These are phyloP conservation scores for Lepidurus packardi DNA, from an alignment of 1,140 invertebrate genomes.

Conservation along the genomic window DNA sequence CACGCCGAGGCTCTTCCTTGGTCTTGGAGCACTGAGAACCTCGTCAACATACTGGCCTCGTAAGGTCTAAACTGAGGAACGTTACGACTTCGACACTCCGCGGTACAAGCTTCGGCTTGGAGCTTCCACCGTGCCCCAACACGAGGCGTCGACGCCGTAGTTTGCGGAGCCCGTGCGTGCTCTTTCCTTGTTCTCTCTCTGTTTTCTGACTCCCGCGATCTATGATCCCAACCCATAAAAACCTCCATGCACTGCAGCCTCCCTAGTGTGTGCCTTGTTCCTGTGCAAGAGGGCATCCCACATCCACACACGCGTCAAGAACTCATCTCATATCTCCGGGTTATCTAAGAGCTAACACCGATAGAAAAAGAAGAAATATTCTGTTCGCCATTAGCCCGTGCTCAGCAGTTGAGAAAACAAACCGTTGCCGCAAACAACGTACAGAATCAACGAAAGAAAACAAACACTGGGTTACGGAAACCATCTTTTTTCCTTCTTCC, in stretches of 20 bases:
- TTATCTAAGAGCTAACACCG: not conserved
- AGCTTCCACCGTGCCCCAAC: not conserved
- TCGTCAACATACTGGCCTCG: not conserved
- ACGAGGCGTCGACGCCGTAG: slow-evolving; percentile 7
- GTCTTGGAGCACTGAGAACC: not conserved
- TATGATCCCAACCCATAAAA: not conserved
- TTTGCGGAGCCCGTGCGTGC: too few relatives aligned
- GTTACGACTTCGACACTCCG: not conserved
- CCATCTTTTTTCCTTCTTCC: not conserved
- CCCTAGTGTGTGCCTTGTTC: not conserved
- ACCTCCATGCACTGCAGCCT: not conserved
- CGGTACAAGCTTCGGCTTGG: not conserved
- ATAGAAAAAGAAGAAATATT: not conserved
- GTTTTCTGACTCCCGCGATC: not conserved
- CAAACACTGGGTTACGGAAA: slow-evolving; percentile 27
- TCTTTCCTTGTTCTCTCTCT: slow-evolving; percentile 23
- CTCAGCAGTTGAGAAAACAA: too few relatives aligned
- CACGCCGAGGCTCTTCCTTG: not conserved
- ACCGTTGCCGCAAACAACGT: slow-evolving; percentile 11
- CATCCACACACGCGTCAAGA: not conserved
- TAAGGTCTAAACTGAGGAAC: not conserved
- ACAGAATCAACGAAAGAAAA: slow-evolving; percentile 27
- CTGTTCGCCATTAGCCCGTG: too few relatives aligned
- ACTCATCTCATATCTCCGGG: not conserved
- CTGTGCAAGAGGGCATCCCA: not conserved